phyloP scores from a whole-genome alignment of 2,113 vertebrate genomes.

The Pitta sordida region DNA sequence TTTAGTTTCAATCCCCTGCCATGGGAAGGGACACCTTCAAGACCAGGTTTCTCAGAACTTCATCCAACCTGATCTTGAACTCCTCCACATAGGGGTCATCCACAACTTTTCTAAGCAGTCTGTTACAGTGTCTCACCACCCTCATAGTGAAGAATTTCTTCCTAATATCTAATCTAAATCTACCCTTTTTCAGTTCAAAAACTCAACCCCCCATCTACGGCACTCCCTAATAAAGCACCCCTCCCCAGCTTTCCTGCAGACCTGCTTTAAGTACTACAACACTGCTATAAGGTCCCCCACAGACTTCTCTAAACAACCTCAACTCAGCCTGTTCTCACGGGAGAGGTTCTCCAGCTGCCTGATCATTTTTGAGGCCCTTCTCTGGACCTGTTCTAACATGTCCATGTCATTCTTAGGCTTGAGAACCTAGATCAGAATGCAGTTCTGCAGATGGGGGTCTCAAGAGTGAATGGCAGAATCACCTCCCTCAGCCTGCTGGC shows the following conservation, averaged over 20 bases:
- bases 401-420: background rate
- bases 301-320: background rate
- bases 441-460: background rate
- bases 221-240: background rate
- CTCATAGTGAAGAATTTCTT: too few species aligned
- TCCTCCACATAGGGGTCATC: too few species aligned
- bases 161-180: too few species aligned
- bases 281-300: background rate
- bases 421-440: background rate
- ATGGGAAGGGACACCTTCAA: too few species aligned
- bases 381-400: background rate
- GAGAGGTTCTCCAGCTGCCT: background rate
- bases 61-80: too few species aligned
- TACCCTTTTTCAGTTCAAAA: background rate
- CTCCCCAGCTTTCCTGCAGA: background rate
- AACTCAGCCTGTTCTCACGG: background rate
- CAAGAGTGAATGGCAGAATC: background rate
- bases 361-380: background rate
- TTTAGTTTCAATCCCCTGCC: too few species aligned
- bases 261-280: accelerated
- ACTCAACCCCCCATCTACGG: background rate
- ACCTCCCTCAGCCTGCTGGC: background rate
- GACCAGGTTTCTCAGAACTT: too few species aligned
- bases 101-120: too few species aligned
- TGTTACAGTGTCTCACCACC: too few species aligned